phyloP scores from a whole-genome alignment of 2,888 invertebrate species.

The Xestia c-nigrum region DNA sequence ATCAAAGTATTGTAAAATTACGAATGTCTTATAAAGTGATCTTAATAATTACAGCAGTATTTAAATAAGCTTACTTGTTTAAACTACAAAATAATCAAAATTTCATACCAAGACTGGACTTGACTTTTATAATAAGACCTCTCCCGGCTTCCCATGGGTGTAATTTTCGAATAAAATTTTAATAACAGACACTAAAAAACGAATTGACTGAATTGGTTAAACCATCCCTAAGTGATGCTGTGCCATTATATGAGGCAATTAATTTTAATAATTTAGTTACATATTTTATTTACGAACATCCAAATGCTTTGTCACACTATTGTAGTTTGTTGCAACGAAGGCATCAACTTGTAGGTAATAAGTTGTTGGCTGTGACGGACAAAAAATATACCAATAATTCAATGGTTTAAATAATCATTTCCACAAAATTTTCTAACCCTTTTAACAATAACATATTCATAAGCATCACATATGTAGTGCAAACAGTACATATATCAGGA shows the following conservation, averaged over 20 bases:
- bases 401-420: background rate
- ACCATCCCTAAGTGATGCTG: background rate
- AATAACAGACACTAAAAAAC: background rate
- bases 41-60: background rate
- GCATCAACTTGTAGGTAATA: background rate
- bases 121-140: no score
- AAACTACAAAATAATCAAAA: background rate
- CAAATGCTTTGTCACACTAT: background rate
- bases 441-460: slow-evolving; percentile 30
- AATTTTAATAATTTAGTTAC: no score
- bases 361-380: background rate
- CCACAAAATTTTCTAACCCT: background rate
- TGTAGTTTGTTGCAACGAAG: background rate
- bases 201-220: background rate
- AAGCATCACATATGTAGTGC: slow-evolving; percentile 47
- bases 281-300: background rate
- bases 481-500: slow-evolving; percentile 50
- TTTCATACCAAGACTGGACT: background rate
- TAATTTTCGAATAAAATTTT: background rate
- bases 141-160: no score
- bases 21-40: background rate
- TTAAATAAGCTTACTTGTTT: background rate
- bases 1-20: background rate
- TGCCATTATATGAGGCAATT: background rate
- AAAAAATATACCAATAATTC: background rate